phyloP scores from a whole-genome alignment of 2,797 vertebrate species.

The Arctocebus calabarensis region DNA sequence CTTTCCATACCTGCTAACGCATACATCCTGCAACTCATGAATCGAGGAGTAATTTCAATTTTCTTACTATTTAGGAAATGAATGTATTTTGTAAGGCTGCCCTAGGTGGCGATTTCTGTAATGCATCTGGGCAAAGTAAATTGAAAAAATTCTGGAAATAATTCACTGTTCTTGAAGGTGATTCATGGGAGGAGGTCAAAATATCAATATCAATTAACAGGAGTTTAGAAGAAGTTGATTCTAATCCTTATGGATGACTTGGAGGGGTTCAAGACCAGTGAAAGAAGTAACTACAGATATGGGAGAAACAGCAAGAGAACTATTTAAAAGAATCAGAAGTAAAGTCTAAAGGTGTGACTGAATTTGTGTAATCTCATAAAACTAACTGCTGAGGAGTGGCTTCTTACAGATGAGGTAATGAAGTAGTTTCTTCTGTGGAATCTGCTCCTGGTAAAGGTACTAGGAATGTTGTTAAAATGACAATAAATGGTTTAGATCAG shows the following conservation, averaged over 20 bases:
- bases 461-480: neutral
- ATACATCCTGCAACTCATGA: neutral
- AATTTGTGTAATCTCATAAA: neutral
- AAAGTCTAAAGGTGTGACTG: neutral
- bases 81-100: too few relatives aligned
- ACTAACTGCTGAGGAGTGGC: neutral
- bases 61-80: too few relatives aligned
- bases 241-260: neutral
- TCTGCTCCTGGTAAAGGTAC: neutral
- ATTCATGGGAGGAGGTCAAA: neutral
- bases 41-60: neutral
- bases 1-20: neutral
- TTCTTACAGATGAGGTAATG: neutral
- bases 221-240: neutral
- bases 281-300: neutral
- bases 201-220: neutral
- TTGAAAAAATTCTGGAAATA: neutral
- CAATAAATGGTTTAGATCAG: neutral
- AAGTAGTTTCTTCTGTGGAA: neutral
- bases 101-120: too few relatives aligned
- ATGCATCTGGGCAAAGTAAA: too few relatives aligned
- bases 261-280: neutral
- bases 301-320: neutral
- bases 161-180: neutral
- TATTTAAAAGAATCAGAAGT: neutral